These are phyloP conservation scores for Enhydra lutris DNA, from an alignment of 2,113 vertebrate species.

Conservation along the genomic window DNA sequence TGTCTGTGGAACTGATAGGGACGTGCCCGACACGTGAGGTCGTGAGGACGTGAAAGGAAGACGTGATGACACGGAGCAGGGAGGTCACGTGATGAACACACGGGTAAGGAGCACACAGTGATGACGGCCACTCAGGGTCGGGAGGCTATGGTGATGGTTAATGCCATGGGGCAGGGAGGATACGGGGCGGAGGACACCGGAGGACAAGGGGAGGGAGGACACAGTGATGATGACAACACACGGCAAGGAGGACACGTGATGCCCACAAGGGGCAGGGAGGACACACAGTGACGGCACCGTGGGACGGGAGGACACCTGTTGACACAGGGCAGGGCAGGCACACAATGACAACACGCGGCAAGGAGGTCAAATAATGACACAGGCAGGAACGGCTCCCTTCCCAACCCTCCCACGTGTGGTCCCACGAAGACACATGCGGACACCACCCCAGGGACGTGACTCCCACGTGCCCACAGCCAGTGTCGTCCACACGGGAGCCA, in stretches of 20 bases:
- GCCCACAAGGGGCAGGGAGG: neutral
- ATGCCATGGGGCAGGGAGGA: neutral
- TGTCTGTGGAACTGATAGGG: conserved; percentile 88
- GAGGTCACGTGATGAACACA: accelerated
- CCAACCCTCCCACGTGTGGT: neutral
- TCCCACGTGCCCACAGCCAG: neutral
- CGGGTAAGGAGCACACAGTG: accelerated
- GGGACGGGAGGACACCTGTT: neutral
- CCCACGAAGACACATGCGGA: neutral
- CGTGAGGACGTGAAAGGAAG: accelerated
- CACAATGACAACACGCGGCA: neutral
- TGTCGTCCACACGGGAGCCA: neutral
- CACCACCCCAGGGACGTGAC: neutral
- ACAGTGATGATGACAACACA: neutral
- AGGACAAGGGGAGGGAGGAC: accelerated
- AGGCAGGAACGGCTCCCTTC: neutral
- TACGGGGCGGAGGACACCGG: neutral
- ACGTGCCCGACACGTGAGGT: neutral
- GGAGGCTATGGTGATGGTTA: accelerated
- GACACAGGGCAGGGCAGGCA: neutral
- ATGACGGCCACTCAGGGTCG: accelerated
- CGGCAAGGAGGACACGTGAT: no score
- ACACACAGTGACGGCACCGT: accelerated
- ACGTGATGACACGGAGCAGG: neutral
- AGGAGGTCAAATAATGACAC: neutral